Evolutionary conservation across 2,797 vertebrate genomes (phyloP).

Genomic region (Karalla daura): DNA sequence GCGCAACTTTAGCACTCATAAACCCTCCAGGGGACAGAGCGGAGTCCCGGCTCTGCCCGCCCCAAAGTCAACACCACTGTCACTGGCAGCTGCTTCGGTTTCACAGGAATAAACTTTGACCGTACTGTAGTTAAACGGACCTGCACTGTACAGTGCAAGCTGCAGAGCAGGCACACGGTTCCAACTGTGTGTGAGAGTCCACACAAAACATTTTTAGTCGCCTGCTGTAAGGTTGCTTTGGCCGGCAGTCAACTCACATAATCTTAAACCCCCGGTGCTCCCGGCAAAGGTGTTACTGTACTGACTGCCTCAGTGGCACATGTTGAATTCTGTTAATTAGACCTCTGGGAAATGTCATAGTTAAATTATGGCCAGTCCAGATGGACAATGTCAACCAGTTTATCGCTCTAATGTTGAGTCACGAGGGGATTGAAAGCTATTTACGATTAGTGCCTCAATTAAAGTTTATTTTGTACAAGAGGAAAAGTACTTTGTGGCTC

Average conservation of each 20-base stretch:
- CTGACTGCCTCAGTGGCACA: constrained; percentile 37
- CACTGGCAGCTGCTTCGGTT: constrained; percentile 39
- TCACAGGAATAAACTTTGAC: constrained; percentile 4
- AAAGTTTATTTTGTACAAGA: not conserved
- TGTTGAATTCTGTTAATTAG: constrained; percentile 57
- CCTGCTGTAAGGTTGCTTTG: constrained; percentile 8
- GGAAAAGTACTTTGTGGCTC: not conserved
- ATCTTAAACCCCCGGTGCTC: constrained; percentile 21
- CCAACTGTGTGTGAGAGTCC: not conserved
- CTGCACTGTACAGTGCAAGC: not conserved
- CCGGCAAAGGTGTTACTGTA: constrained; percentile 26
- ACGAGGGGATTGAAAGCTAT: constrained; percentile 7
- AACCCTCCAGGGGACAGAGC: constrained; percentile 23
- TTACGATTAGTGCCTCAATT: not conserved
- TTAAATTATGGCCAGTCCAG: constrained; percentile 55
- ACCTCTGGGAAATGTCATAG: constrained; percentile 53
- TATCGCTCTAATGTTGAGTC: constrained; percentile 29
- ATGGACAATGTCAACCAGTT: constrained; percentile 44
- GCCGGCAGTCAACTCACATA: constrained; percentile 34
- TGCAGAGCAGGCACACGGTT: not conserved
- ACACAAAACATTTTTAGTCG: constrained; percentile 5
- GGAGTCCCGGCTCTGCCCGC: constrained; percentile 12
- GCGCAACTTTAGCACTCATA: constrained; percentile 34
- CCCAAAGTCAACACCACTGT: constrained; percentile 44
- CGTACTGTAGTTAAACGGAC: constrained; percentile 3